These are phyloP conservation scores for Danaus plexippus DNA, from an alignment of 1,140 invertebrate species.

Conservation along the genomic window DNA sequence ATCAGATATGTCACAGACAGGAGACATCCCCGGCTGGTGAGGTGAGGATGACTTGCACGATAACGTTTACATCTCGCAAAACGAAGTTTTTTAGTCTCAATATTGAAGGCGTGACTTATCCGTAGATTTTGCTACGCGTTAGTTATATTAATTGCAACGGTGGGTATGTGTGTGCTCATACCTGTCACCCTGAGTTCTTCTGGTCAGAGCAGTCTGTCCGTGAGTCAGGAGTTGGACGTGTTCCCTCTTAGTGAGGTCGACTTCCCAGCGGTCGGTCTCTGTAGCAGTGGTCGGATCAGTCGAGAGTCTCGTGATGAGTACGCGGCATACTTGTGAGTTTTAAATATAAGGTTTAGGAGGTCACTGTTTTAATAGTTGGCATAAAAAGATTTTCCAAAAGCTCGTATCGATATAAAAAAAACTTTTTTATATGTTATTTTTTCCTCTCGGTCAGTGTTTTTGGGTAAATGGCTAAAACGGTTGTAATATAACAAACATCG, in stretches of 20 bases:
- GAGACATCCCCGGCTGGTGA: neutral
- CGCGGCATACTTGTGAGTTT: constrained; percentile 27
- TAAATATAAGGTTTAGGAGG: too few species aligned
- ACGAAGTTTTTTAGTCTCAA: too few species aligned
- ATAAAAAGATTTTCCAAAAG: neutral
- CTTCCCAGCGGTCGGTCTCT: constrained; percentile 41
- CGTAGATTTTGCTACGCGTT: constrained; percentile 11
- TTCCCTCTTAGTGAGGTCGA: constrained; percentile 4
- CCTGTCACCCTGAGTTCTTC: constrained; percentile 1
- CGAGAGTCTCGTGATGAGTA: constrained; percentile 19
- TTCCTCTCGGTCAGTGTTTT: too few species aligned
- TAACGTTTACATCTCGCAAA: neutral
- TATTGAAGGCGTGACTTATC: too few species aligned
- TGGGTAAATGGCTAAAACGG: too few species aligned
- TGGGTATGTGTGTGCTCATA: constrained; percentile 2
- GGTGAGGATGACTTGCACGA: constrained; percentile 5
- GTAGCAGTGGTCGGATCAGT: constrained; percentile 38
- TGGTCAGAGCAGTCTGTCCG: constrained; percentile 16
- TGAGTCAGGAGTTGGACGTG: constrained; percentile 13
- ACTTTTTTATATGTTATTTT: too few species aligned
- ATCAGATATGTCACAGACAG: constrained; percentile 8
- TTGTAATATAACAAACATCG: too few species aligned
- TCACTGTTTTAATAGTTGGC: neutral
- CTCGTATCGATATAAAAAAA: too few species aligned
- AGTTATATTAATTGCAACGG: constrained; percentile 4